Evolutionary conservation across 1,140 invertebrate genomes (phyloP).

Genomic region (Drosophila nasuta): DNA sequence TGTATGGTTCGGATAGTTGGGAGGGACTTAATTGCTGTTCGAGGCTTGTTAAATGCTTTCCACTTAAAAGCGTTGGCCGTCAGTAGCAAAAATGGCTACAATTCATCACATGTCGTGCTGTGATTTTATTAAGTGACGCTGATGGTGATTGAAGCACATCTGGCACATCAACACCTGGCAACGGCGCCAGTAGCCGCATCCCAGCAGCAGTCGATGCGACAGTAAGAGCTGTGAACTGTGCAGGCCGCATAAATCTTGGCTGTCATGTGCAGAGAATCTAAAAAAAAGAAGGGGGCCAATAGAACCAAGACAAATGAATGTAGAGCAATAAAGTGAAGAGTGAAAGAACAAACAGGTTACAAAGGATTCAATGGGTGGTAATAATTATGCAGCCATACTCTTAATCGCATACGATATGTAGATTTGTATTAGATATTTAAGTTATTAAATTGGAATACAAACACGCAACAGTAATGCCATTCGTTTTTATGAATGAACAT

Average conservation of each 20-base stretch:
- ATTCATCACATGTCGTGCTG: conserved; percentile 75
- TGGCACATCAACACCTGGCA: conserved; percentile 75
- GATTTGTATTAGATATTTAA: conserved; percentile 12
- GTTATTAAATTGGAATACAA: conserved; percentile 52
- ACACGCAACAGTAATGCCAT: conserved; percentile 75
- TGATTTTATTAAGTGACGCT: conserved; percentile 81
- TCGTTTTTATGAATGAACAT: conserved; percentile 77
- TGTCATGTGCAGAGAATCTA: conserved; percentile 44
- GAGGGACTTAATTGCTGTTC: conserved; percentile 50
- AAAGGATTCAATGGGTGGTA: conserved; percentile 1
- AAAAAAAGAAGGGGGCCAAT: conserved; percentile 9
- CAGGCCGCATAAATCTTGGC: conserved; percentile 72
- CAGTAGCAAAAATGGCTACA: conserved; percentile 61
- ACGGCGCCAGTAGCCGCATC: neutral
- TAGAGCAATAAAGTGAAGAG: conserved; percentile 10
- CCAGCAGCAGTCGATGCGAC: neutral
- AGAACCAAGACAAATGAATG: neutral
- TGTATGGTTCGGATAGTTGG: conserved; percentile 25
- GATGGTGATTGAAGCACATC: conserved; percentile 79
- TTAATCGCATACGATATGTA: conserved; percentile 19
- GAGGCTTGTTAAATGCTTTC: conserved; percentile 62
- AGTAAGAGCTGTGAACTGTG: conserved; percentile 7
- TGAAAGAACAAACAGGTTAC: conserved; percentile 25
- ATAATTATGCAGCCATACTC: conserved; percentile 64
- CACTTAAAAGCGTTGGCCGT: conserved; percentile 56